phyloP scores from a whole-genome alignment of 1,140 invertebrate species.

The Babylonia areolata region DNA sequence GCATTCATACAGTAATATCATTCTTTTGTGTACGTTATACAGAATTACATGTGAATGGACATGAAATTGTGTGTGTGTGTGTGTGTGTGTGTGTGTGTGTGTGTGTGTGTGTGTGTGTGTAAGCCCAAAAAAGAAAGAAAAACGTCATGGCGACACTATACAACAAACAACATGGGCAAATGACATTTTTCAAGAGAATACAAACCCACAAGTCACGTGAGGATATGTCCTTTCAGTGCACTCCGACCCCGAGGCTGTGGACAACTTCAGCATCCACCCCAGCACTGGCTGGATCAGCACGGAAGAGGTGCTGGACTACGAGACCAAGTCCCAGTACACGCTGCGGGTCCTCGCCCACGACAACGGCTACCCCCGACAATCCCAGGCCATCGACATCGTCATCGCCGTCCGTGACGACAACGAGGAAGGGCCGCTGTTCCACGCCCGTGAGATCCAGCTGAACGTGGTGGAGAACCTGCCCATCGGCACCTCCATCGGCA shows the following conservation, averaged over 20 bases:
- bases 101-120: too few species aligned
- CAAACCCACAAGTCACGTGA: too few species aligned
- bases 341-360: constrained; percentile 78
- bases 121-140: too few species aligned
- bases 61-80: too few species aligned
- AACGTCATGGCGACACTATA: too few species aligned
- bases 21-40: too few species aligned
- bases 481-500: constrained; percentile 82
- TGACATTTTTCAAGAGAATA: too few species aligned
- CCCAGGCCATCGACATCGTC: constrained; percentile 46
- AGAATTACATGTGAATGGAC: too few species aligned
- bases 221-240: constrained; percentile 53
- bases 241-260: constrained; percentile 50
- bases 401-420: constrained; percentile 71
- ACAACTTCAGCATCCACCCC: constrained; percentile 65
- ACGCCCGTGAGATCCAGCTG: constrained; percentile 82
- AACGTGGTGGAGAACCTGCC: constrained; percentile 96
- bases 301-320: constrained; percentile 90
- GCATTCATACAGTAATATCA: too few species aligned
- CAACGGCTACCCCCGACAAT: constrained; percentile 80
- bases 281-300: constrained; percentile 88
- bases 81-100: too few species aligned
- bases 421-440: constrained; percentile 69
- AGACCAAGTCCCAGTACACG: constrained; percentile 90
- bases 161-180: too few species aligned